Evolutionary conservation across 2,797 vertebrate genomes (phyloP), one percentile per base, ranked within the genome.

Genomic region (Cirrhinus molitorella): DNA sequence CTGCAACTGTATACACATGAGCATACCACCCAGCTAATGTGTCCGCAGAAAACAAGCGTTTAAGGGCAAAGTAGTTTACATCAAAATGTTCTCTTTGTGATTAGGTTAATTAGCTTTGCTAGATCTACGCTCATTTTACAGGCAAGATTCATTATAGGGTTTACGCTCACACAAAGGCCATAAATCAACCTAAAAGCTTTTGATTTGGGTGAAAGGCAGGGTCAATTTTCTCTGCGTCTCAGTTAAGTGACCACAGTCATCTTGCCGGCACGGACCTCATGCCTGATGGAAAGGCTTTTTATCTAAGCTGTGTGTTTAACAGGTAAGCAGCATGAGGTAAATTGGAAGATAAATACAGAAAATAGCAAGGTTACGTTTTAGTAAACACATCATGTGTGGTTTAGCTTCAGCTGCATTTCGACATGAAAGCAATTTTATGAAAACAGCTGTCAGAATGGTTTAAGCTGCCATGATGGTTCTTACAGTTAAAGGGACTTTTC

Each of bases 221-320:
- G 16, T 51, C 28, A 74, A 11, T 70, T 79, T 76, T 71, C n/a
- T 65, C 61, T 45, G 67, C 34, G 47, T 25, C 25, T 79, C 67
- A 5, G 13, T 57, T 85, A 81, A 85, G 63, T 77, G 63, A 28
- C 63, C 66, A 17, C 37, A 80, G 25, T 85, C 78, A 59, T 43
- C 70, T 34, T 31, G 61, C 51, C 19, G 16, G 34, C 17, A 1
- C 8, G 5, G 59, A 63, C 31, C 28, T 72, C 3, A 9, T 31
- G 16, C 14, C 21, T 57, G 34, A 59, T 70, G 34, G 65, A 23
- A 59, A 80, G 25, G 67, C 21, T 81, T 16, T 63, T 72, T 19
- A 59, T 63, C 55, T 23, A 37, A 0, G 2, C 34, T 57, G 65
- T 57, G 37, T 31, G 47, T 70, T 68, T 59, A 47, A 47, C 63